Base-by-base conservation (phyloP, 1,140 invertebrate genomes). In the Galendromus occidentalis region DNA sequence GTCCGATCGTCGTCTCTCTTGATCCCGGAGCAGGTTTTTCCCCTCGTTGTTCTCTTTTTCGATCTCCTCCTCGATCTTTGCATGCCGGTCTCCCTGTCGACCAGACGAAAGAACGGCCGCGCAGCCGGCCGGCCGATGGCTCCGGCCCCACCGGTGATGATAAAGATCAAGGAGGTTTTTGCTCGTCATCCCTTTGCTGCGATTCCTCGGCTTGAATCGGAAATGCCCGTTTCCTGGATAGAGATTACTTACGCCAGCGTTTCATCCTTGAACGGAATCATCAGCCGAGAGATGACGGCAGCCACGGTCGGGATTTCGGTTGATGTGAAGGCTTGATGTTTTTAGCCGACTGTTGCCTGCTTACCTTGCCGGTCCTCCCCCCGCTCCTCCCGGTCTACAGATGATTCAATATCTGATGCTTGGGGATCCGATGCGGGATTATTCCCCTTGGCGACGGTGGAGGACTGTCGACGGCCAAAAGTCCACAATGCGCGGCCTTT, bases 101-200 rank as follows among this genome's bases (percentile, higher is more conserved):
- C 22, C 33, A 4, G 4, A 6, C 33, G 33, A 39, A 39, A n/a
- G n/a, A n/a, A n/a, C n/a, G n/a, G n/a, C n/a, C 33, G 33, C 9
- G 4, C 33, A 9, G 4, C 9, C 33, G 33, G 33, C 9, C 33
- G 33, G 33, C 9, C 33, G 4, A 6, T 39, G 4, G 33, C 4
- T 39, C 33, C 9, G 33, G 9, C 33, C 4, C 33, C 33, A 9
- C 33, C 22, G 20, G 20, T 59, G 51, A 14, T 25, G 51, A 59
- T 33, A 59, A 29, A 29, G 51, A 59, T 59, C 51, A 59, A 29
- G 51, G 22, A 59, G 51, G 51, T 59, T 59, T 59, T 59, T 59
- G 22, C 51, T 59, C 51, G 14, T 25, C 33, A 59, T 59, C 51
- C 25, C 4, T 33, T 17, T 5, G 45, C 17, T 7, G 33, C 51